A percentile compares a stretch with the other conserved stretches of the same genome.
Evolutionary conservation across 30 jellyfish, hydroid and myxozoan genomes (phyloP).

Genomic region (Mastigias papua): DNA sequence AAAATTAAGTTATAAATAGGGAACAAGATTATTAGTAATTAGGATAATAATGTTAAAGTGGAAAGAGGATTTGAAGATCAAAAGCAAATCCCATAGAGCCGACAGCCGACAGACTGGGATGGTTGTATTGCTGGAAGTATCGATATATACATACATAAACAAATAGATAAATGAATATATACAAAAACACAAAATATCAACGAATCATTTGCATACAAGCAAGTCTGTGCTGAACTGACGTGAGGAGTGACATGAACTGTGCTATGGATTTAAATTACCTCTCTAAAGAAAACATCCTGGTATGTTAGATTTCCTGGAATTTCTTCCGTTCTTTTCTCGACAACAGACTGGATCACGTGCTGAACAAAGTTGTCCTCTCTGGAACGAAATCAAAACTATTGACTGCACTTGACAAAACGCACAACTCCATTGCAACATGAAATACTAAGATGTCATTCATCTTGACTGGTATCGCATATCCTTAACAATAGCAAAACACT

Average conservation of each 20-base stretch:
- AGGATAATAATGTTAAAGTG: too few species aligned
- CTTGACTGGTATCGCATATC: not conserved
- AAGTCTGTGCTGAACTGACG: too few species aligned
- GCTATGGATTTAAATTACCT: slow-evolving; percentile 10
- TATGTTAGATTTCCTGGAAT: slow-evolving; percentile 24
- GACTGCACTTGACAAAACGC: not conserved
- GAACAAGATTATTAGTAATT: too few species aligned
- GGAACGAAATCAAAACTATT: not conserved
- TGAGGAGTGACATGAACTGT: too few species aligned
- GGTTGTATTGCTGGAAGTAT: not conserved
- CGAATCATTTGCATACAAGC: too few species aligned
- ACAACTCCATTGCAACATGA: not conserved
- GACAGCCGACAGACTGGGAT: too few species aligned
- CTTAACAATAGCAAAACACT: not conserved
- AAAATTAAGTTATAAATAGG: too few species aligned
- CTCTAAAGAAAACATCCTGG: slow-evolving; percentile 73
- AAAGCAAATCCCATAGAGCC: too few species aligned
- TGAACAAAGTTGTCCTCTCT: slow-evolving; percentile 57
- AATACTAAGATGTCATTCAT: not conserved
- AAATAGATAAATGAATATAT: not conserved
- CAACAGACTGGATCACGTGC: slow-evolving; percentile 57
- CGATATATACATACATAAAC: not conserved
- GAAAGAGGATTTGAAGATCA: too few species aligned
- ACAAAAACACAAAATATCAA: too few species aligned
- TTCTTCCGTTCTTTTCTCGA: slow-evolving; percentile 36